Percentiles rank a stretch among this genome's conserved stretches.
These are phyloP conservation scores for Bombus terrestris DNA, from an alignment of 1,140 invertebrate species.

Conservation along the genomic window DNA sequence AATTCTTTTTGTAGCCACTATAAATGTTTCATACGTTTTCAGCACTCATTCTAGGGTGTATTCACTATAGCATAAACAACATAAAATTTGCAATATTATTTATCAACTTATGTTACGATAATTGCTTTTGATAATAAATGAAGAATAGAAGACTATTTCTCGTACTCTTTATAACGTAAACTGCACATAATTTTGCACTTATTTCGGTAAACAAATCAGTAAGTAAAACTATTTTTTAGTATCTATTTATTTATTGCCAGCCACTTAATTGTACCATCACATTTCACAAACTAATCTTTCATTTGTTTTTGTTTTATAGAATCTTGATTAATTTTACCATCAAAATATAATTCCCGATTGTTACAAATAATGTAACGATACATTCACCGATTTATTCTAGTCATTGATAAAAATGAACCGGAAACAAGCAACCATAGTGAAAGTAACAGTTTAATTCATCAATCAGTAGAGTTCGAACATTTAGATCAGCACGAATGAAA, in stretches of 20 bases:
- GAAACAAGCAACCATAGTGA: neutral
- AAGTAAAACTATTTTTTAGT: too few species aligned
- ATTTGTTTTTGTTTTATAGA: neutral
- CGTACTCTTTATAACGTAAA: too few species aligned
- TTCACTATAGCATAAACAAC: neutral
- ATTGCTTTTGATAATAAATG: neutral
- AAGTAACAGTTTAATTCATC: conserved; percentile 13
- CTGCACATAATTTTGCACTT: neutral
- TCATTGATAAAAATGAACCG: neutral
- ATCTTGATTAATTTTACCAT: neutral
- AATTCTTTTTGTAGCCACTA: too few species aligned
- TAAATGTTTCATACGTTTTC: neutral
- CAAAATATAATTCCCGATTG: neutral
- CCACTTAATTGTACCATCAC: too few species aligned
- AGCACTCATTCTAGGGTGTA: neutral
- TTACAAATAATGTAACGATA: neutral
- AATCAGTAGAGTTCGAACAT: neutral
- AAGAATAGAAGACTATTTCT: neutral
- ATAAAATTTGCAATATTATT: neutral
- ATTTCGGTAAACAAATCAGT: too few species aligned
- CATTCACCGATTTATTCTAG: neutral
- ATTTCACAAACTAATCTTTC: neutral
- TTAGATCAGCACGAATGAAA: neutral
- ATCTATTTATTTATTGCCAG: too few species aligned
- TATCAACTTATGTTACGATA: neutral